Evolutionary conservation across 2,888 invertebrate species (phyloP), one percentile per base, ranked within the genome.

Genomic region (Pseudococcus jackbeardsleyi): DNA sequence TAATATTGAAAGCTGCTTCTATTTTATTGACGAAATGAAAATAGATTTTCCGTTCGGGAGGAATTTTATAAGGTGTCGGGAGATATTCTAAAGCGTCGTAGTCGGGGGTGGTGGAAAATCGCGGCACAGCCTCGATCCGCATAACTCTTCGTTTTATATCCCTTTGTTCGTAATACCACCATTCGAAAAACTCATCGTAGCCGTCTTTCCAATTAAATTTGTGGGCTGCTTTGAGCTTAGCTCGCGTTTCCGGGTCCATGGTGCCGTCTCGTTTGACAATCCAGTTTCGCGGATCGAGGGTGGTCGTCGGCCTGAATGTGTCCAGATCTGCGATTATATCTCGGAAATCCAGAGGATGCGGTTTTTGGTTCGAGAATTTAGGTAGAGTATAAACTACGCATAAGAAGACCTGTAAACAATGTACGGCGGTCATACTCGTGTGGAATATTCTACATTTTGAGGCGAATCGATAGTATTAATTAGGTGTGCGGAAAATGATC

Each of bases 171-270:
- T 72, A 72, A 33, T 15, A 72, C 68, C 68, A 72, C 68, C 68
- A 72, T 72, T 72, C 68, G 68, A 72, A 72, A 33, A 72, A 72
- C 33, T 72, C 68, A 33, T 72, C 68, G 68, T 72, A 72, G 68
- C 68, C 68, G 12, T 72, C 68, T 72, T 26, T 72, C 68, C 68
- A 72, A 12, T 72, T 72, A 15, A 0, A 8, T 0, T 12, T 9
- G 6, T 72, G 68, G 6, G 26, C 26, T 12, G 22, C 26, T 72
- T 33, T 72, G 68, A 72, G 68, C 68, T 72, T 72, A 22, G 26
- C 26, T 72, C 68, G 22, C 9, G 68, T 72, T 72, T 72, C 68
- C 68, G 68, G 33, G 12, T 26, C 26, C 68, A 72, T 72, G 8
- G 68, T 33, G 15, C 26, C 33, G 68, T 1, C 12, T 33, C 68